Percentiles rank a stretch among this genome's conserved stretches.
These are phyloP conservation scores for Andrena dorsata DNA, from an alignment of 2,888 invertebrate genomes.

Conservation along the genomic window DNA sequence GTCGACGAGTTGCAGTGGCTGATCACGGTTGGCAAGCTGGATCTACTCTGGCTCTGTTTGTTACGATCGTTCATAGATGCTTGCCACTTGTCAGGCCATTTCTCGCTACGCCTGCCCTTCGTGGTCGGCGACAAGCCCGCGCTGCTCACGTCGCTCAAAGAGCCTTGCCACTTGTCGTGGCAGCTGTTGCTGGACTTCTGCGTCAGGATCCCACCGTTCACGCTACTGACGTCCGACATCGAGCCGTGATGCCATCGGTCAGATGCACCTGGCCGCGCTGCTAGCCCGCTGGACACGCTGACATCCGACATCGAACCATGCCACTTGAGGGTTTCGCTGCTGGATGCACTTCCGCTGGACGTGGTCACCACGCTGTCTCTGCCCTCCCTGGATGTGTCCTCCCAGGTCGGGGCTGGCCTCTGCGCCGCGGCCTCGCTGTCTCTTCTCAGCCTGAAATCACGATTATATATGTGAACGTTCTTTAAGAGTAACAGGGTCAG, in stretches of 20 bases:
- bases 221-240: conserved; percentile 82
- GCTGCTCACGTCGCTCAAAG: conserved; percentile 88
- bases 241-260: conserved; percentile 82
- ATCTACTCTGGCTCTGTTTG: conserved; percentile 69
- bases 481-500: neutral
- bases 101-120: conserved; percentile 68
- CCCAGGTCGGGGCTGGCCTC: conserved; percentile 84
- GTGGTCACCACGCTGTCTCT: conserved; percentile 89
- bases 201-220: conserved; percentile 73
- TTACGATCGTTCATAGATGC: conserved; percentile 81
- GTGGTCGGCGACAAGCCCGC: conserved; percentile 57
- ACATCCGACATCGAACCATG: conserved; percentile 88
- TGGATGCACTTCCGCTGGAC: conserved; percentile 88
- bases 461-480: neutral
- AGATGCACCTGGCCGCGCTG: conserved; percentile 70
- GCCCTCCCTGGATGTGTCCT: conserved; percentile 85
- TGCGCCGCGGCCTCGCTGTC: conserved; percentile 87
- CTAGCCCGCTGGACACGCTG: conserved; percentile 84
- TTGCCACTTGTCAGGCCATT: conserved; percentile 81
- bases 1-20: conserved; percentile 70
- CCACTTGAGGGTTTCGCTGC: conserved; percentile 93
- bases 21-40: conserved; percentile 74
- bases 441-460: conserved; percentile 85
- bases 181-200: conserved; percentile 71
- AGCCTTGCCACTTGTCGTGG: conserved; percentile 86